phyloP scores from a whole-genome alignment of 2,888 invertebrate genomes.

The Lutraria lutraria region DNA sequence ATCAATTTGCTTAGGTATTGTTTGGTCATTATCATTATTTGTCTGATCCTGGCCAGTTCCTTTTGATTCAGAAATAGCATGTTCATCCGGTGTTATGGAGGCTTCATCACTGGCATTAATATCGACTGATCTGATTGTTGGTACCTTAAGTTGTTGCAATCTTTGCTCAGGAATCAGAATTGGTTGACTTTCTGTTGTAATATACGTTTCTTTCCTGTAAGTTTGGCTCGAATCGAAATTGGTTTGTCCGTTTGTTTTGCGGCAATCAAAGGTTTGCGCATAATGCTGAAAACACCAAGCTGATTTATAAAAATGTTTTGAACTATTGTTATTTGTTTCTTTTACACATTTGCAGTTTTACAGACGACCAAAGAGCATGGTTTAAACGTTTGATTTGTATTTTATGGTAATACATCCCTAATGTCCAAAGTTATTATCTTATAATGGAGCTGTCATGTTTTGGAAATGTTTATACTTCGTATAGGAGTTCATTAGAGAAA shows the following conservation, averaged over 20 bases:
- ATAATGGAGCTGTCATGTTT: no score
- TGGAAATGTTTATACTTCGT: no score
- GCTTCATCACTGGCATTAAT: background rate
- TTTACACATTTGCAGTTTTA: no score
- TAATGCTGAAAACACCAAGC: background rate
- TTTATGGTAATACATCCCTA: no score
- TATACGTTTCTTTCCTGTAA: background rate
- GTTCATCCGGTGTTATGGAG: background rate
- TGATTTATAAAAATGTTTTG: no score
- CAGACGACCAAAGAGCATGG: no score
- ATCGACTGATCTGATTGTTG: background rate
- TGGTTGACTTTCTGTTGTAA: background rate
- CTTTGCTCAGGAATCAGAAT: background rate
- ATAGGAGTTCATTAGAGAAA: no score
- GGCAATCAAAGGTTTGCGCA: background rate
- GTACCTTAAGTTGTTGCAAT: background rate
- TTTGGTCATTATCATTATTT: slow-evolving; percentile 13
- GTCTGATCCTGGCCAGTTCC: background rate
- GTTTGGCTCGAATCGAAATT: slow-evolving; percentile 15
- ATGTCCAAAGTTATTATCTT: no score
- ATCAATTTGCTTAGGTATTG: slow-evolving; percentile 17
- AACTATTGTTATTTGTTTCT: no score
- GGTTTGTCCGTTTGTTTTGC: background rate
- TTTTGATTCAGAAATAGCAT: background rate
- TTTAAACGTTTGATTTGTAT: no score